phyloP scores from a whole-genome alignment of 2,888 invertebrate genomes.

The Cheilosia variabilis region DNA sequence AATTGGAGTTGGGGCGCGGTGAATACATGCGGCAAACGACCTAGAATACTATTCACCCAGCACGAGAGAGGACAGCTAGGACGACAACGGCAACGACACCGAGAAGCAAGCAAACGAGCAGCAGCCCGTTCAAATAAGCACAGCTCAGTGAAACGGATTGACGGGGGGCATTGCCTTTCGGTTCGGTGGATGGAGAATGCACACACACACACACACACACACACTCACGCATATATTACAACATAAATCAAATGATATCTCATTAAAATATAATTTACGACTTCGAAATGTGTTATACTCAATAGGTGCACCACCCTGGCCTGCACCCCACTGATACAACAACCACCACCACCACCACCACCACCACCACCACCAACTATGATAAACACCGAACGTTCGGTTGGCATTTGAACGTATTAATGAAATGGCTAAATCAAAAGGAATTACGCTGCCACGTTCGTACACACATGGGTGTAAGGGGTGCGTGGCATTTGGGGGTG shows the following conservation, averaged over 20 bases:
- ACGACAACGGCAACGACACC: constrained; percentile 17
- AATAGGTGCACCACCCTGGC: constrained; percentile 34
- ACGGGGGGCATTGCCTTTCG: constrained; percentile 61
- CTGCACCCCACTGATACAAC: constrained; percentile 2
- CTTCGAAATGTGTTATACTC: constrained; percentile 74
- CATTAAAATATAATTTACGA: constrained; percentile 76
- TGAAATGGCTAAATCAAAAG: constrained; percentile 76
- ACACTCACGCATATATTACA: constrained; percentile 35
- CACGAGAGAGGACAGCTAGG: constrained; percentile 23
- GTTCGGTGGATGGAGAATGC: background rate
- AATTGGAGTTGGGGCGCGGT: constrained; percentile 32
- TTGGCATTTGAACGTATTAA: constrained; percentile 74
- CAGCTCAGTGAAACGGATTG: constrained; percentile 60
- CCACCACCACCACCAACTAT: constrained; percentile 36
- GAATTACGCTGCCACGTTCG: constrained; percentile 62
- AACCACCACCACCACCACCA: constrained; percentile 25
- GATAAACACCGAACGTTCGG: constrained; percentile 38
- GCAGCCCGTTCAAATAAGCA: constrained; percentile 56
- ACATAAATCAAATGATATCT: constrained; percentile 76
- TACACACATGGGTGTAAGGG: constrained; percentile 27
- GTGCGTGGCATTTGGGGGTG: constrained; percentile 70
- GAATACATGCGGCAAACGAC: constrained; percentile 41
- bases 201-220: background rate
- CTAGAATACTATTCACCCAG: constrained; percentile 58
- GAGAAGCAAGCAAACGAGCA: constrained; percentile 16